Evolutionary conservation across 2,113 vertebrate genomes (phyloP).

Genomic region (Myanophis thanlyinensis): DNA sequence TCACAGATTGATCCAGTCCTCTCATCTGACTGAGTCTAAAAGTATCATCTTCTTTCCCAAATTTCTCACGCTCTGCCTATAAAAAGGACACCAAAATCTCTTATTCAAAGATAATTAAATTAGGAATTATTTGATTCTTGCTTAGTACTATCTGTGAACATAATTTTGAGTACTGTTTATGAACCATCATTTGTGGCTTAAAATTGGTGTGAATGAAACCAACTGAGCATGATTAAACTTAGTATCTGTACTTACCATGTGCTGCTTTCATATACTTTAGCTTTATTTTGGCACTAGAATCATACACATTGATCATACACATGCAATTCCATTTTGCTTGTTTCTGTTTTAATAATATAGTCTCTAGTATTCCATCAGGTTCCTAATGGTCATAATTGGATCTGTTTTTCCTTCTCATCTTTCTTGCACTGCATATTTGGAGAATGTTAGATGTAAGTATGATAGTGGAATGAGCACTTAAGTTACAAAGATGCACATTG

Average conservation of each 20-base stretch:
- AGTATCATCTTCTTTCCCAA: slow-evolving; percentile 62
- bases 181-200: not conserved
- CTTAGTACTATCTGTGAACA: not conserved
- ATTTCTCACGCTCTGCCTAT: slow-evolving; percentile 71
- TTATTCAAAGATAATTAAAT: not conserved
- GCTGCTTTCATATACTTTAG: not conserved
- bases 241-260: not conserved
- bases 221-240: not conserved
- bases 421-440: not conserved
- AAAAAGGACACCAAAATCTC: not conserved
- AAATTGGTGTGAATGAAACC: not conserved
- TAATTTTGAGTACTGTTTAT: not conserved
- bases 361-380: not conserved
- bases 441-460: not conserved
- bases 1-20: slow-evolving; percentile 56
- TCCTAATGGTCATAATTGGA: not conserved
- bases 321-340: not conserved
- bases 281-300: not conserved
- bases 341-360: not conserved
- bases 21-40: slow-evolving; percentile 53
- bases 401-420: not conserved
- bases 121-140: not conserved
- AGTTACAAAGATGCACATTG: not conserved
- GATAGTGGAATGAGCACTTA: not conserved
- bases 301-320: not conserved